Evolutionary conservation across 2,888 invertebrate genomes (phyloP), one percentile per base, ranked within the genome.

Genomic region (Ephialtes manifestator): DNA sequence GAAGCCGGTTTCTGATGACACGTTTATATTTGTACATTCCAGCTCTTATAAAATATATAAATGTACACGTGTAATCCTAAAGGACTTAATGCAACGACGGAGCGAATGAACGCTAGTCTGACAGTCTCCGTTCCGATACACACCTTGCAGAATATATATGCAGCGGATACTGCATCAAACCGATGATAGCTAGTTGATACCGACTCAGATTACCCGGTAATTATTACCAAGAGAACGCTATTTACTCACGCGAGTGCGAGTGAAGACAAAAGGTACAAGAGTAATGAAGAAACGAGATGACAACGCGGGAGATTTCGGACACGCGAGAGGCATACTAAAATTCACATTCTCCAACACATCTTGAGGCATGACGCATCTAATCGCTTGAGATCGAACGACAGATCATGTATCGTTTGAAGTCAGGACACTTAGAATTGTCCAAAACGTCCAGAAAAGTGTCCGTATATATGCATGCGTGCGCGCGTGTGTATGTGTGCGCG

Each of bases 181-280:
- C 89, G 85, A 90, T 86, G 86, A 46, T 79, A 88, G 85, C 90
- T 83, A 84, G 90, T 90, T 88, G 58, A 86, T 67, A 83, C 75
- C 81, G 74, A 87, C 81, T 67, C 39, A 70, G 77, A 83, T 87
- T 78, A 83, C 82, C 80, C 55, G 71, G 65, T 80, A 58, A 70
- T 80, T 82, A 55, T 67, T 43, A 20, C 67, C 51, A 60, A 65
- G 46, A 58, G 13, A 68, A 11, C 18, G 58, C 11, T 75, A 18
- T 81, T 81, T 67, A 76, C 81, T 71, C 65, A 35, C 35, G 72
- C 68, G 39, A 58, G 43, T 72, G 77, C 11, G 70, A 53, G 63
- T 60, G 72, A 65, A 68, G 48, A 55, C 20, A 0, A 46, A 31
- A 20, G n/a, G n/a, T n/a, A 48, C n/a, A n/a, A 48, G 48, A n/a